Base-by-base conservation (phyloP, 2,797 vertebrate species). In the Spinus pinus region DNA sequence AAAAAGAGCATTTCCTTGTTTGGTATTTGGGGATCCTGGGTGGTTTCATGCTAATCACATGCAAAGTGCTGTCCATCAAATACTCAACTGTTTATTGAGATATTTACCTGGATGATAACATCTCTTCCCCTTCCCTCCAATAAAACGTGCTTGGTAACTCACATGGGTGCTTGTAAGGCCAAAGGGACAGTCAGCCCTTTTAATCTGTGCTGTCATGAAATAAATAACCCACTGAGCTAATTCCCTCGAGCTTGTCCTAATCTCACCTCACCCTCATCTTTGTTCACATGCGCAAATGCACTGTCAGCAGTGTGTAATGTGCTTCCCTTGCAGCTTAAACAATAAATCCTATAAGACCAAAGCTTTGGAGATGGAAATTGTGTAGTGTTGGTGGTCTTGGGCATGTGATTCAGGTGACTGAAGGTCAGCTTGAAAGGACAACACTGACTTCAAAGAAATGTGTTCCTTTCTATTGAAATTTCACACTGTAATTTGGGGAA, bases 171-270 rank as follows among this genome's bases (percentile, higher is more conserved):
- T 89, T 1, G 0, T 80, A 41, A 92, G 50, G 60, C 78, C 35
- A 54, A 83, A 90, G 67, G 83, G 83, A 71, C 74, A 51, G 64
- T 65, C 90, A 94, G 33, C 64, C 78, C 78, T 93, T 90, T 95
- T 95, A 96, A 95, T 94, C 88, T 80, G 60, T 90, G 74, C 86
- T 96, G 86, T 73, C 86, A 67, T 56, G 89, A 61, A 97, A 96
- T 95, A 96, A 97, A 96, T 97, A 95, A 97, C 95, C 89, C 86
- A 86, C 66, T 86, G 86, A 94, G 96, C 96, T 97, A 96, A 96
- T 96, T 97, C 95, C 54, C 79, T 85, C 30, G 54, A 70, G 77
- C 15, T 81, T 95, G 88, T 94, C 94, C 96, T 96, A 91, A 95
- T 94, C 92, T 97, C 66, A 88, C 94, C 88, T 96, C 86, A 15